Conservation (phyloP, 2,888 invertebrate genomes). For the Malthinus seriepunctatus region DNA sequence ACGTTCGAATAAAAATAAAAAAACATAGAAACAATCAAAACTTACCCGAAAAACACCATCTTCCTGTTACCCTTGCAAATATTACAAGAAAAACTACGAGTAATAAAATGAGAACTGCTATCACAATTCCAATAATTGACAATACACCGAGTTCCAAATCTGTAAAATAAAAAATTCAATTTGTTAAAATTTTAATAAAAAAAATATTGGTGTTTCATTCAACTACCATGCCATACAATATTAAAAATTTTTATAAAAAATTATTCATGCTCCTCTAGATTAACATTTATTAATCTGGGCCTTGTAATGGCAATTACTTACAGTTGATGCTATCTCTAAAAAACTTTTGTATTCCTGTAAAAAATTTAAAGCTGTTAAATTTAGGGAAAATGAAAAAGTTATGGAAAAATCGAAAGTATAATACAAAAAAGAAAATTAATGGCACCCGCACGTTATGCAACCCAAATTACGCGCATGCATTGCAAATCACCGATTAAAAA, state of each 20-base stretch:
- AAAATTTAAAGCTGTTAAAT: slow-evolving; percentile 4
- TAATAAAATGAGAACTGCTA: slow-evolving; percentile 69
- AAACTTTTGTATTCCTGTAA: slow-evolving; percentile 41
- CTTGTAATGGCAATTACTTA: slow-evolving; percentile 23
- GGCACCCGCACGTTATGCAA: no score
- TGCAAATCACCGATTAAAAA: no score
- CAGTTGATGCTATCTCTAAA: slow-evolving; percentile 36
- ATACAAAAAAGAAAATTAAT: neutral
- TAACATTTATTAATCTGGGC: no score
- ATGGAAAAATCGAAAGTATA: neutral
- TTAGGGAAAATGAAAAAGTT: neutral
- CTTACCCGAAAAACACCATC: slow-evolving; percentile 90
- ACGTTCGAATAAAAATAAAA: neutral
- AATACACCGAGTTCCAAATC: slow-evolving; percentile 74
- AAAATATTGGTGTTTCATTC: no score
- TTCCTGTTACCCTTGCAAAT: slow-evolving; percentile 77
- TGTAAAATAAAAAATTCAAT: slow-evolving; percentile 44
- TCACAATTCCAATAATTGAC: slow-evolving; percentile 76
- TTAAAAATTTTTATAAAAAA: no score
- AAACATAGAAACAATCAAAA: slow-evolving; percentile 37
- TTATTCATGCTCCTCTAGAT: no score
- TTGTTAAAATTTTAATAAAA: no score
- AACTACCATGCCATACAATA: neutral
- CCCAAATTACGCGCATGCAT: no score
- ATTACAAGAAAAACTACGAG: slow-evolving; percentile 67